Percentiles rank a stretch among this genome's conserved stretches.
These are phyloP conservation scores for Drosophila melanosoma DNA, from an alignment of 2,888 invertebrate genomes.

Conservation along the genomic window DNA sequence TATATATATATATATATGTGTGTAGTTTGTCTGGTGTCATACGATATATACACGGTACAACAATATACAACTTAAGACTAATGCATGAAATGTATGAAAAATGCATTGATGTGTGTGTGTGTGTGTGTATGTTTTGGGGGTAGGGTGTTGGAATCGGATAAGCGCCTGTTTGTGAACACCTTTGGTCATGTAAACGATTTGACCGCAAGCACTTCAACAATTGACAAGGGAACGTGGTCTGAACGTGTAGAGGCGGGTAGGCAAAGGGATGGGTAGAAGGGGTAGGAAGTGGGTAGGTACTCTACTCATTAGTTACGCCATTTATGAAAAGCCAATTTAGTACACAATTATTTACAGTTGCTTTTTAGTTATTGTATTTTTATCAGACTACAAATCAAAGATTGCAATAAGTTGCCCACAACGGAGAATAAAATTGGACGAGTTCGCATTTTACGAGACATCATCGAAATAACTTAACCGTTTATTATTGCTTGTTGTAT, in stretches of 20 bases:
- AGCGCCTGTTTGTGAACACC: conserved; percentile 33
- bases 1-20: neutral
- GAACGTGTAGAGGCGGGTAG: neutral
- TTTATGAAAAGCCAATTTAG: conserved; percentile 50
- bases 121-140: conserved; percentile 16
- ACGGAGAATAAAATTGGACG: conserved; percentile 3
- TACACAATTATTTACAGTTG: conserved; percentile 54
- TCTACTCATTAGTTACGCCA: conserved; percentile 30
- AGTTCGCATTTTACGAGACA: neutral
- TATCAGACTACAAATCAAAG: conserved; percentile 44
- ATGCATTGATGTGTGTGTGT: conserved; percentile 61
- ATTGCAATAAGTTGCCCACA: conserved; percentile 29
- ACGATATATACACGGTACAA: conserved; percentile 50
- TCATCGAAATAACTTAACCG: neutral
- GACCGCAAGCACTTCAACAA: conserved; percentile 35
- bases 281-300: conserved; percentile 2
- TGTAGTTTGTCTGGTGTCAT: conserved; percentile 50
- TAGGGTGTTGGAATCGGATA: conserved; percentile 21
- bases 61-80: conserved; percentile 71
- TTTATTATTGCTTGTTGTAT: neutral
- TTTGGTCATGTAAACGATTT: conserved; percentile 45
- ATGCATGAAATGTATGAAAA: conserved; percentile 81
- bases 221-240: conserved; percentile 10
- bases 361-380: conserved; percentile 23
- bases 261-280: neutral